Percentiles rank a stretch among this genome's conserved stretches.
Conservation (phyloP, 92 coral and sea anemone species). For the Heteractis magnifica region DNA sequence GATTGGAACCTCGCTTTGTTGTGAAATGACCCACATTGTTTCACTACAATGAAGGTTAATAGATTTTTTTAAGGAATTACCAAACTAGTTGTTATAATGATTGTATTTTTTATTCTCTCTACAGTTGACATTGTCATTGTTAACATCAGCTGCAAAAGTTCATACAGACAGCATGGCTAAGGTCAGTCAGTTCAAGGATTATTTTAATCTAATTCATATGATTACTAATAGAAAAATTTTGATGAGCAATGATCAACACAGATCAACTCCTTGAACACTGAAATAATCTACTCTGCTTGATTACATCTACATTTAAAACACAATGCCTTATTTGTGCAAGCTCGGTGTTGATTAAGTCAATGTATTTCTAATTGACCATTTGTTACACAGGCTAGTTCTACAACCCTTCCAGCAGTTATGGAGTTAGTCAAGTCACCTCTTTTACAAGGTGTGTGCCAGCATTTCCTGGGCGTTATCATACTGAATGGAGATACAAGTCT, state of each 20-base stretch:
- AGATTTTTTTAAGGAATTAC: background rate
- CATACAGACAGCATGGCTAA: conserved; percentile 88
- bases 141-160: conserved; percentile 90
- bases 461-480: background rate
- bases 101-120: background rate
- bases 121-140: conserved; percentile 80
- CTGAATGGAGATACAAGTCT: background rate
- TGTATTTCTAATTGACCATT: background rate
- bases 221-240: too few species aligned
- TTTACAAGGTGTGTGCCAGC: conserved; percentile 70
- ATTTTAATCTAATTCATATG: background rate
- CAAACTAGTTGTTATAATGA: background rate
- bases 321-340: background rate
- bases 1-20: too few species aligned
- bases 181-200: conserved; percentile 64
- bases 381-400: conserved; percentile 69
- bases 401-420: conserved; percentile 85
- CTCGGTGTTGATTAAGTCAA: background rate
- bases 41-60: too few species aligned
- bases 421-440: conserved; percentile 91
- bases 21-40: too few species aligned
- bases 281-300: too few species aligned
- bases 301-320: too few species aligned
- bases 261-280: too few species aligned
- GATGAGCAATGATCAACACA: too few species aligned